These are phyloP conservation scores for Smittia aterrima DNA, from an alignment of 2,888 invertebrate genomes.

Conservation along the genomic window DNA sequence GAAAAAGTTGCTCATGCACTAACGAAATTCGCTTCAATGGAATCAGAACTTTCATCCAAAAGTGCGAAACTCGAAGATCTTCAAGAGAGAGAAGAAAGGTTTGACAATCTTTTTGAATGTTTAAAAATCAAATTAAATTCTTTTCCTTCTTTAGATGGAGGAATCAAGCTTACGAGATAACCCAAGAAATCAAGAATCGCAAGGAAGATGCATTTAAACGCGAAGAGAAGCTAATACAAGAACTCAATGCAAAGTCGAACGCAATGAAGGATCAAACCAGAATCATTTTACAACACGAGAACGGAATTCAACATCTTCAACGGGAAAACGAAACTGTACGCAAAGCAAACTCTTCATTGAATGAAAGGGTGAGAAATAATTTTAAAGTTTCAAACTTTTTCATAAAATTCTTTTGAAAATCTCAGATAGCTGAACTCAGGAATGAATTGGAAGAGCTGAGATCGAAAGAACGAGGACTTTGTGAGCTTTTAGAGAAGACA, in stretches of 20 bases:
- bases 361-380: constrained; percentile 24
- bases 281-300: constrained; percentile 22
- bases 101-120: background rate
- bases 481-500: constrained; percentile 14
- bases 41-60: constrained; percentile 25
- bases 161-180: constrained; percentile 28
- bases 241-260: background rate
- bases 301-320: background rate
- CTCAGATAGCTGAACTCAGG: background rate
- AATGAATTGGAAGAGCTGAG: background rate
- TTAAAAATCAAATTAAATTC: background rate
- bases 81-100: constrained; percentile 26
- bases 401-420: background rate
- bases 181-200: constrained; percentile 27
- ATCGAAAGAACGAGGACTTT: constrained; percentile 15
- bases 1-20: constrained; percentile 32
- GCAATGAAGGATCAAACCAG: constrained; percentile 24
- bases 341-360: background rate
- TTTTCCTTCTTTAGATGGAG: constrained; percentile 19
- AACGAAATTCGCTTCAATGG: constrained; percentile 1
- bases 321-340: constrained; percentile 18
- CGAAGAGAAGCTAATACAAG: constrained; percentile 30
- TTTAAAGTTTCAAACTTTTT: background rate
- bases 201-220: constrained; percentile 34
- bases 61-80: constrained; percentile 35